Base-by-base conservation (phyloP, 2,888 invertebrate genomes). In the Zaprionus lineosus region DNA sequence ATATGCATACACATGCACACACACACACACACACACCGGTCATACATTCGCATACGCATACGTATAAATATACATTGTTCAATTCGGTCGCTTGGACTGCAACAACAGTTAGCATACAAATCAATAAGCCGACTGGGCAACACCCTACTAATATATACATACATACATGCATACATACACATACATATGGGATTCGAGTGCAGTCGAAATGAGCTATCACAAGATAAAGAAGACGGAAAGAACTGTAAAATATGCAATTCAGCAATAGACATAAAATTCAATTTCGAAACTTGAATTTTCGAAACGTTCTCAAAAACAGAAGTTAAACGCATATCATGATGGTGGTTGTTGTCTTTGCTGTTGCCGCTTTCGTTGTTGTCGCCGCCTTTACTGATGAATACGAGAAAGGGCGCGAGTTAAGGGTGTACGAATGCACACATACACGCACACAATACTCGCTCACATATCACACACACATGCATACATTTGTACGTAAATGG, bases 41-140 rank as follows among this genome's bases (percentile, higher is more conserved):
- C n/a, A n/a, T n/a, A n/a, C n/a, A n/a, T n/a, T n/a, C n/a, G n/a
- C n/a, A n/a, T n/a, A n/a, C n/a, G n/a, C 55, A 26, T 46, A 44
- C 33, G 21, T 48, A 39, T 62, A 19, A 48, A 53, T 63, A 44
- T 60, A 53, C 63, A 55, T 50, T 53, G 60, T 34, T 44, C 43
- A 63, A 57, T 72, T 67, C 51, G 58, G 58, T 48, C 68, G 83
- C 77, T 79, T 57, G 58, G 65, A 75, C 60, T 77, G 84, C 84
- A 62, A 55, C 48, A 66, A 58, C 53, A 16, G 36, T 46, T 53
- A 53, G 26, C 47, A 64, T 37, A 63, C 84, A 64, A 69, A 83
- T 83, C 84, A 78, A 84, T 81, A 74, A 64, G 69, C 74, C 81
- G 84, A 84, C 77, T 65, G 69, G 69, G 60, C 66, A 78, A 78